phyloP scores from a whole-genome alignment of 2,113 vertebrate genomes.

The Sprattus sprattus region DNA sequence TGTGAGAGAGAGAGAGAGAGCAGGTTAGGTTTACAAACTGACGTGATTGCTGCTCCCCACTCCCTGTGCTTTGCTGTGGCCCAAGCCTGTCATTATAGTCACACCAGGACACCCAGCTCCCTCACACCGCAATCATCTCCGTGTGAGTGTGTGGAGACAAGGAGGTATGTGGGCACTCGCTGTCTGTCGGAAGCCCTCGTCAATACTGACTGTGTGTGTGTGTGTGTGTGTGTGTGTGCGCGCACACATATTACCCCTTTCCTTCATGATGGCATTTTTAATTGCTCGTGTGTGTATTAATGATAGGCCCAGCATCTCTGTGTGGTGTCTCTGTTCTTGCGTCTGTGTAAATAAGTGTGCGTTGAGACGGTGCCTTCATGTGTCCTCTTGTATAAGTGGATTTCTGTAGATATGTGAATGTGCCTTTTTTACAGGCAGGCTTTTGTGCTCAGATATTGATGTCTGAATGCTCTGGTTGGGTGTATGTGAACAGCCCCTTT shows the following conservation, averaged over 20 bases:
- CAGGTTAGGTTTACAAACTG: conserved; percentile 26
- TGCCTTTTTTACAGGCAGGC: background rate
- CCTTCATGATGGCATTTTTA: background rate
- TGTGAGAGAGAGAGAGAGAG: conserved; percentile 17
- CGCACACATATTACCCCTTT: background rate
- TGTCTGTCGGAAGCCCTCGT: background rate
- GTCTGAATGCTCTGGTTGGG: background rate
- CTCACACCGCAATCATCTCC: conserved; percentile 32
- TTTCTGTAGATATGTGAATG: background rate
- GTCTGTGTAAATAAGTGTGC: background rate
- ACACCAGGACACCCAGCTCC: background rate
- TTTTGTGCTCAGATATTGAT: background rate
- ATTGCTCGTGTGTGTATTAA: background rate
- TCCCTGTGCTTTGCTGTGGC: conserved; percentile 1
- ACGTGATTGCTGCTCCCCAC: background rate
- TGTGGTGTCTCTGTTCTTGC: background rate
- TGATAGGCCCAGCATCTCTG: too few relatives aligned
- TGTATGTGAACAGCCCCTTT: background rate
- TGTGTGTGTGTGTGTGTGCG: background rate
- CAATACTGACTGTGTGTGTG: background rate
- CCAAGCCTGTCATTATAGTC: conserved; percentile 33
- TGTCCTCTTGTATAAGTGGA: background rate
- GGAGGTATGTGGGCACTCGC: background rate
- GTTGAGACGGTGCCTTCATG: background rate
- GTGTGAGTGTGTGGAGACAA: conserved; percentile 16